Evolutionary conservation across 2,113 vertebrate genomes (phyloP), one percentile per base, ranked within the genome.

Genomic region (Catagonus wagneri): DNA sequence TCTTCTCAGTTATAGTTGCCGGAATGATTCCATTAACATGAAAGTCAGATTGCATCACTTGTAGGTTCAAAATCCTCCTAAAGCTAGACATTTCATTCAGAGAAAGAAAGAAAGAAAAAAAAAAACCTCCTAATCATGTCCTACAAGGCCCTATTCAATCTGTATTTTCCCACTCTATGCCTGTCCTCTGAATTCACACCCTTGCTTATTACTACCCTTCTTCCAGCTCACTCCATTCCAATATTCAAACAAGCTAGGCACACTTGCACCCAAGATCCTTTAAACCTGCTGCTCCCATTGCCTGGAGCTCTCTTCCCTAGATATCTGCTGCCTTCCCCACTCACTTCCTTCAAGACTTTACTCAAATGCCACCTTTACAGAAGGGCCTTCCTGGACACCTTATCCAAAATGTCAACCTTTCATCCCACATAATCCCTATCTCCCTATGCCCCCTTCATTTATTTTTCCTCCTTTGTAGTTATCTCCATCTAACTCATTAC

Each of bases 331-430:
- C 11, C 58, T 60, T 85, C 27, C 56, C 85, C 32, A 72, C 39
- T 75, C 36, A 74, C 29, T 63, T 87, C 69, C 54, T 69, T 78
- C 75, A 63, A 74, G 68, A 71, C 85, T 88, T 83, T 83, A 88
- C 32, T 74, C 36, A 78, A 66, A 71, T 34, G 25, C n/a, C 50
- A 84, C 23, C 23, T 87, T 52, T 52, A 88, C 4, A 79, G 16
- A 79, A 87, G 13, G 34, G 88, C 58, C 50, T 79, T 88, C 50
- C 56, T 23, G 17, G 36, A 60, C 50, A 89, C 50, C 6, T 66
- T 79, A 65, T 83, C 63, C 63, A 94, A 83, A 91, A 88, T 74
- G 58, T 39, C 63, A 84, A 6, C 54, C 39, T 94, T 68, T 91
- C 22, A 79, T 32, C 13, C 83, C 66, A 58, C 5, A 66, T 29